Evolutionary conservation across 2,797 vertebrate genomes (phyloP), one percentile per base, ranked within the genome.

Genomic region (Lacerta viridis): DNA sequence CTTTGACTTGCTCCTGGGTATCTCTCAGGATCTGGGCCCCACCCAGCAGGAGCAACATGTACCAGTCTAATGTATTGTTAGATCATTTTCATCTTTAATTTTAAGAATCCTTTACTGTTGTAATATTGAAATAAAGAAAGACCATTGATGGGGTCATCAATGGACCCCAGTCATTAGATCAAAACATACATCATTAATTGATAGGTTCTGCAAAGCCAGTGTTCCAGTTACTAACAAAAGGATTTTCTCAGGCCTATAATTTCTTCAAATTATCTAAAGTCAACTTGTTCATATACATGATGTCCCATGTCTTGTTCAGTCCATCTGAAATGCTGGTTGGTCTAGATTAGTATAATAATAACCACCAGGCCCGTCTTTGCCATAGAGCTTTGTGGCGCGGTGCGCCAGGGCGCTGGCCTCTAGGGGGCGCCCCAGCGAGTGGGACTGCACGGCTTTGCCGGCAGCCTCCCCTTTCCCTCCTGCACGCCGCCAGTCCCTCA

Each of bases 51-150:
- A 81, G 23, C 36, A 69, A 39, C 27, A 69, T 46, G 15, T 83
- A 69, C 41, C 6, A 43, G 27, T 83, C 68, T 66, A 66, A 46
- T 46, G 29, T 18, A 69, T n/a, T 83, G 46, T 46, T 39, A 69
- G 20, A 41, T 29, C 9, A 29, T 46, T 46, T 83, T 83, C 39
- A 83, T 69, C 64, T 69, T 68, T 66, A 41, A 81, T 39, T 83
- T 83, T 83, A 64, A 82, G 39, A 55, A 15, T 2, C 10, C 29
- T 39, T 20, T 6, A 75, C 29, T n/a, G 29, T 72, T 36, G 23
- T 36, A 83, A 50, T 41, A 43, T 50, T 71, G 66, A 83, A 83
- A 83, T 55, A 46, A 83, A 83, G 46, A 79, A 83, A 83, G 43
- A 33, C 33, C 1, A 33, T 33, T 33, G 33, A 33, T 33, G 33